Evolutionary conservation across 2,888 invertebrate species (phyloP).

Genomic region (Eilema caniola): DNA sequence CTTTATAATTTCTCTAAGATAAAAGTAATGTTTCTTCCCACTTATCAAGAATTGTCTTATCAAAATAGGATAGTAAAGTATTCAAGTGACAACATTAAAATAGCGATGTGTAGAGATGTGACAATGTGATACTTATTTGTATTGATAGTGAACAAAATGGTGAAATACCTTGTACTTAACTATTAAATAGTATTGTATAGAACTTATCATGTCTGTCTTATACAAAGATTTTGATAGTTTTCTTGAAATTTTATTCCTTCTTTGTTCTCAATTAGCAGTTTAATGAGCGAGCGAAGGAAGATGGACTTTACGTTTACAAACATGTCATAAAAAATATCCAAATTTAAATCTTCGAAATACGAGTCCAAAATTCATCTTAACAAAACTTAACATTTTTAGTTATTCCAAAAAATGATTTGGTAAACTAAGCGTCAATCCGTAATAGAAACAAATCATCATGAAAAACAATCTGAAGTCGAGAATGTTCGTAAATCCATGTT

Average conservation of each 20-base stretch:
- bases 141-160: conserved; percentile 27
- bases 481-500: conserved; percentile 16
- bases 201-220: conserved; percentile 23
- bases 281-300: conserved; percentile 30
- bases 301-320: conserved; percentile 30
- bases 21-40: conserved; percentile 5
- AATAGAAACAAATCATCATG: conserved; percentile 36
- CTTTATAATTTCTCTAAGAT: background rate
- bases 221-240: conserved; percentile 36
- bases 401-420: conserved; percentile 16
- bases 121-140: background rate
- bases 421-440: conserved; percentile 30
- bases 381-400: background rate
- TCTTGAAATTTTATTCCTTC: conserved; percentile 38
- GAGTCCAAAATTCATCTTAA: background rate
- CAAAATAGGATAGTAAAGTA: conserved; percentile 42
- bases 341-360: too few relatives aligned
- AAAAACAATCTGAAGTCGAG: conserved; percentile 37
- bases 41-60: conserved; percentile 25
- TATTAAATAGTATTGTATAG: conserved; percentile 26
- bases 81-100: conserved; percentile 23
- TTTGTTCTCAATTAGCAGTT: conserved; percentile 43
- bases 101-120: conserved; percentile 7
- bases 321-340: background rate
- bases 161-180: conserved; percentile 25